Conservation (phyloP, 2,113 vertebrate species). For the western clawed frog (Xenopus tropicalis) region UCB_Xtro_10.0 CM004445.2:114017501-114018000, state of each 20-base stretch:
- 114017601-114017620: too few species aligned
- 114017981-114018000: slow-evolving; percentile 29
- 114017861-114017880: slow-evolving; percentile 44
- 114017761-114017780: too few species aligned
- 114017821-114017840: background rate
- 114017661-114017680: too few species aligned
- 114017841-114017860: slow-evolving; percentile 24
- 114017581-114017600: too few species aligned
- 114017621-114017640: too few species aligned
- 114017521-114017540: background rate
- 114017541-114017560: background rate
- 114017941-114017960: slow-evolving; percentile 18
- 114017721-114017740: too few species aligned
- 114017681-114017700: too few species aligned
- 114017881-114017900: slow-evolving; percentile 31
- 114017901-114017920: slow-evolving; percentile 28
- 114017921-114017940: slow-evolving; percentile 29
- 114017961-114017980: slow-evolving; percentile 26
- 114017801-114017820: background rate
- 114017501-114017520: slow-evolving; percentile 11
- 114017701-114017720: too few species aligned
- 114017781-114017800: background rate
- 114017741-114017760: background rate
- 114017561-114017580: background rate
- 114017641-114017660: too few species aligned